Base-by-base conservation (phyloP, 1,140 invertebrate genomes). In the Drosophila punjabiensis region DNA sequence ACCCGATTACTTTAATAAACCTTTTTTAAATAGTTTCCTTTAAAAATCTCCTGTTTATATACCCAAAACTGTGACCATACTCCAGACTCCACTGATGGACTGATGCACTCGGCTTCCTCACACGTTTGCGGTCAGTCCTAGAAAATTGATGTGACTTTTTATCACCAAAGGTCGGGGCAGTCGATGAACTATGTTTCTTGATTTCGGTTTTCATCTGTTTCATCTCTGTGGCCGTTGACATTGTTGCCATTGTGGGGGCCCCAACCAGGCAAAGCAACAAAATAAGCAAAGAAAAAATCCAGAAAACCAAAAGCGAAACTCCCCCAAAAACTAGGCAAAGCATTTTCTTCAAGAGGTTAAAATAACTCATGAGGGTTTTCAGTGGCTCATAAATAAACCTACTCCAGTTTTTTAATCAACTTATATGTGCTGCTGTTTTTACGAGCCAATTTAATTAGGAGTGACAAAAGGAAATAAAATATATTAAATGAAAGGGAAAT, bases 61-160 rank as follows among this genome's bases (percentile, higher is more conserved):
- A 0, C n/a, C 39, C 50, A 1, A 28, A 1, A 1, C 37, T 71
- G 68, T 70, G 11, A 18, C 30, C 30, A 4, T 18, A 37, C 30
- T 50, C 32, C 14, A 13, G 28, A 33, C 28, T 20, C 16, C 45
- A 50, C 45, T 69, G 75, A 64, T 78, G 33, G 65, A 64, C 64
- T 53, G 81, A 67, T 88, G 78, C 64, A 73, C 60, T 84, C 66
- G 66, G 37, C 53, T 35, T 78, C 70, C 81, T 81, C 64, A 70
- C 85, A 89, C 86, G 85, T 88, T 88, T 88, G 85, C 75, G 85
- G 85, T 88, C 75, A 85, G 66, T 48, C 45, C 60, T 73, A 56
- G 69, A 82, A 89, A 88, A 88, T 89, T 81, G 81, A 88, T 88
- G 85, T 89, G 85, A 81, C 78, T 89, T 81, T 87, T 77, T 77